Evolutionary conservation across 2,797 vertebrate species (phyloP).

Genomic region (Fundulus diaphanus): DNA sequence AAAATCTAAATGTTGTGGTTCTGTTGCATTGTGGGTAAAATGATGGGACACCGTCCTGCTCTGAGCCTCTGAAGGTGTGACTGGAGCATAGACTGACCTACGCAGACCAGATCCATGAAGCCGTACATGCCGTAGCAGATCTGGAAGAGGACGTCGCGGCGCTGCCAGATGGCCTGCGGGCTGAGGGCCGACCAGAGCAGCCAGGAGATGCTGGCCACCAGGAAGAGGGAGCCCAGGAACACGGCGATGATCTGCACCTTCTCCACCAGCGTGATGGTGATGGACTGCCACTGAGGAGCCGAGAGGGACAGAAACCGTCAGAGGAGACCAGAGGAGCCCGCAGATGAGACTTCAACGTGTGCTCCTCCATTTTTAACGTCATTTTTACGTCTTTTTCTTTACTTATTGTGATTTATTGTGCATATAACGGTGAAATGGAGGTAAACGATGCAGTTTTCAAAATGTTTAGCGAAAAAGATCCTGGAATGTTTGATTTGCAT

Average conservation of each 20-base stretch:
- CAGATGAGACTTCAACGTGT: no score
- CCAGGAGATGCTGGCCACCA: conserved; percentile 95
- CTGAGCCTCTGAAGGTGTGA: not conserved
- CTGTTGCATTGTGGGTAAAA: no score
- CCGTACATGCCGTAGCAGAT: conserved; percentile 99
- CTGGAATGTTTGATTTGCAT: not conserved
- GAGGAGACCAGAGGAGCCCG: not conserved
- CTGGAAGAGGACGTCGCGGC: conserved; percentile 96
- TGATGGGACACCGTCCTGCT: no score
- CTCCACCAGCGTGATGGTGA: conserved; percentile 96
- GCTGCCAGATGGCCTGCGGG: conserved; percentile 94
- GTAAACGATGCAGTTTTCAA: not conserved
- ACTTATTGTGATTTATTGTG: not conserved
- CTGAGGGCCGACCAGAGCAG: conserved; percentile 96
- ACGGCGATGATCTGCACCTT: conserved; percentile 97
- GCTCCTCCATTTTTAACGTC: no score
- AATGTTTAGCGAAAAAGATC: not conserved
- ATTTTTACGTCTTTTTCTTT: not conserved
- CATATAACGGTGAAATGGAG: not conserved
- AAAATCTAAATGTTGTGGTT: no score
- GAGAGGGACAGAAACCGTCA: not conserved
- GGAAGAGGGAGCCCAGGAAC: conserved; percentile 94
- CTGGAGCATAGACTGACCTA: conserved; percentile 81
- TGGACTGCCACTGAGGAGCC: conserved; percentile 89
- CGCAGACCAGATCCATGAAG: conserved; percentile 98